phyloP scores from a whole-genome alignment of 2,113 vertebrate species.

The Mustelus asterias region DNA sequence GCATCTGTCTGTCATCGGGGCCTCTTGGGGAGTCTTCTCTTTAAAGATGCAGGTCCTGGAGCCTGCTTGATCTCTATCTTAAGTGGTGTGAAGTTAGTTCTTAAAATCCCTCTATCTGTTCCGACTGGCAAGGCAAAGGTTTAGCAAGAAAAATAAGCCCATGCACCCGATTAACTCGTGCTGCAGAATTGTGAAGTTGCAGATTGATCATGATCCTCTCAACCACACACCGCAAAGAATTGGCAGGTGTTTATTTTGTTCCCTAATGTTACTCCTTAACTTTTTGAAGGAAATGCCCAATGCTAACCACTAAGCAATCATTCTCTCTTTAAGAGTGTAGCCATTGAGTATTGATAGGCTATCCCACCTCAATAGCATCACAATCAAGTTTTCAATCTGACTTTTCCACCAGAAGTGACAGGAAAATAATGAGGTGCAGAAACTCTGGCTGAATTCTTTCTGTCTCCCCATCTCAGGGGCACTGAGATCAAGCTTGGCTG shows the following conservation, averaged over 20 bases:
- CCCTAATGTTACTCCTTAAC: neutral
- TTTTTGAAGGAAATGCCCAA: neutral
- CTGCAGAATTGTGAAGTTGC: neutral
- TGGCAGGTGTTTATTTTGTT: neutral
- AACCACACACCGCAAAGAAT: neutral
- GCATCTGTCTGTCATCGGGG: conserved; percentile 50
- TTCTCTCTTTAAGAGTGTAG: neutral
- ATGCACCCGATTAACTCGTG: neutral
- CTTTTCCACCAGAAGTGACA: neutral
- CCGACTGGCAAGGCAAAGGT: neutral
- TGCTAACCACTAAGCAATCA: neutral
- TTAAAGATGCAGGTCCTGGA: conserved; percentile 28
- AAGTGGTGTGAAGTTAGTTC: conserved; percentile 30
- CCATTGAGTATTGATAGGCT: neutral
- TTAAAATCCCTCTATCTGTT: neutral
- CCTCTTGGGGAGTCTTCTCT: conserved; percentile 37
- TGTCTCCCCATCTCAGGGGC: neutral
- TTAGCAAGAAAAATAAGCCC: neutral
- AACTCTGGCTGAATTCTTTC: neutral
- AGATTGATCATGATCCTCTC: neutral
- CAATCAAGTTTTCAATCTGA: neutral
- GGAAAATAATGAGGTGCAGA: neutral
- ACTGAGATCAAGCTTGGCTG: neutral
- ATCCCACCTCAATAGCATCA: neutral
- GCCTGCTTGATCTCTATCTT: conserved; percentile 15